These are phyloP conservation scores for Choristoneura fumiferana DNA, from an alignment of 1,140 invertebrate genomes.

Conservation along the genomic window DNA sequence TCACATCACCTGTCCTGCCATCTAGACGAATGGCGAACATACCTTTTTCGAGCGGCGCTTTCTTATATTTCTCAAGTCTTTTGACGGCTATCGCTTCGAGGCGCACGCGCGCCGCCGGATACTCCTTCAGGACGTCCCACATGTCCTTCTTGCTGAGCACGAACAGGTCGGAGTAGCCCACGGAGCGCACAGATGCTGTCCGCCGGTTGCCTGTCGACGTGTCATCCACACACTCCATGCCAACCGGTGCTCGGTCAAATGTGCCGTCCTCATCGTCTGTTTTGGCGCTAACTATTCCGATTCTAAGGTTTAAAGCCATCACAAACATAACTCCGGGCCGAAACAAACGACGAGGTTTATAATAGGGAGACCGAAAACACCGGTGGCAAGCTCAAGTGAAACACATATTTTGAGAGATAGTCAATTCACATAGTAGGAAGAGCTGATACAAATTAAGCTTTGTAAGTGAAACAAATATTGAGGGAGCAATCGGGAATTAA, in stretches of 20 bases:
- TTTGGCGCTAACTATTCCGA: constrained; percentile 23
- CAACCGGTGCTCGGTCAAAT: constrained; percentile 55
- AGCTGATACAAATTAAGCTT: constrained; percentile 33
- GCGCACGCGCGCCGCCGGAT: constrained; percentile 96
- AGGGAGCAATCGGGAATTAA: constrained; percentile 27
- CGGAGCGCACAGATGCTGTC: constrained; percentile 97
- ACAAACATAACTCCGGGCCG: constrained; percentile 24
- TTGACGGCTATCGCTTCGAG: constrained; percentile 99
- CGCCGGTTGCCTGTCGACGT: constrained; percentile 92
- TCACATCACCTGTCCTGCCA: no score
- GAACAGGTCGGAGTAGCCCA: constrained; percentile 99
- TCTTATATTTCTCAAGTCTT: constrained; percentile 96
- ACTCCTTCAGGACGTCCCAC: constrained; percentile 99
- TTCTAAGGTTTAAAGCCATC: constrained; percentile 17
- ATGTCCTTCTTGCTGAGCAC: constrained; percentile 99
- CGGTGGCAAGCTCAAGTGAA: constrained; percentile 29
- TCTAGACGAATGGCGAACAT: no score
- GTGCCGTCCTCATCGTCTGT: constrained; percentile 38
- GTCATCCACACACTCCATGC: constrained; percentile 77
- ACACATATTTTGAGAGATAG: constrained; percentile 27
- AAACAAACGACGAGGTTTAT: constrained; percentile 35
- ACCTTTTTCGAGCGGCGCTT: constrained; percentile 95
- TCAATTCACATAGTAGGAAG: constrained; percentile 30
- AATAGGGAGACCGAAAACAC: constrained; percentile 36
- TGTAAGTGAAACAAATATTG: constrained; percentile 27